Conservation (phyloP, 1,140 invertebrate genomes). For the Drosophila paulistorum region DNA sequence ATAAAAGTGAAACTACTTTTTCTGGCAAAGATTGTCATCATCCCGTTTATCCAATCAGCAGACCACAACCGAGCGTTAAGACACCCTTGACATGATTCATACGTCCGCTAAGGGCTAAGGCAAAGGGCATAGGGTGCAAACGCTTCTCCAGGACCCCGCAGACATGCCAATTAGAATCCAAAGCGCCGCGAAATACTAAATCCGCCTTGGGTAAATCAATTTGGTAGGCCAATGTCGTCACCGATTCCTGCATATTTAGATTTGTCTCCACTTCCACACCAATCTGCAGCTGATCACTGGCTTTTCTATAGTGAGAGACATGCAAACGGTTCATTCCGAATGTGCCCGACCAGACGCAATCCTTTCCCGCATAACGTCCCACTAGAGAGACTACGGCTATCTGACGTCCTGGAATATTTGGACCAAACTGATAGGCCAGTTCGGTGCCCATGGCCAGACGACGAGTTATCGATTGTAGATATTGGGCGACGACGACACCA, state of each 20-base stretch:
- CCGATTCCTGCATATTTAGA: constrained; percentile 93
- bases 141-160: constrained; percentile 97
- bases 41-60: constrained; percentile 90
- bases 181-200: constrained; percentile 94
- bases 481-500: constrained; percentile 94
- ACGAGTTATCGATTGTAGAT: constrained; percentile 91
- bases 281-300: constrained; percentile 94
- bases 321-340: constrained; percentile 92
- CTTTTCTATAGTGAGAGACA: constrained; percentile 96
- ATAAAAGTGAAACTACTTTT: neutral
- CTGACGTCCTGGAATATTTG: constrained; percentile 92
- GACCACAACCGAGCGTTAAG: constrained; percentile 93
- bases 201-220: constrained; percentile 98
- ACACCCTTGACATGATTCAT: constrained; percentile 95
- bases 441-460: constrained; percentile 94
- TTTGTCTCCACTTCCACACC: constrained; percentile 94
- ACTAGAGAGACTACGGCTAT: constrained; percentile 93
- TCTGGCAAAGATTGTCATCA: neutral
- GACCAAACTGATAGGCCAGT: constrained; percentile 94
- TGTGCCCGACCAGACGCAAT: constrained; percentile 87
- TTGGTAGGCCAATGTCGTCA: constrained; percentile 98
- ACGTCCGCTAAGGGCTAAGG: constrained; percentile 95
- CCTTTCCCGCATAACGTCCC: constrained; percentile 87
- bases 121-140: constrained; percentile 95
- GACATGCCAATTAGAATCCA: constrained; percentile 98